phyloP scores from a whole-genome alignment of 2,797 vertebrate species.

The Anas bernieri region DNA sequence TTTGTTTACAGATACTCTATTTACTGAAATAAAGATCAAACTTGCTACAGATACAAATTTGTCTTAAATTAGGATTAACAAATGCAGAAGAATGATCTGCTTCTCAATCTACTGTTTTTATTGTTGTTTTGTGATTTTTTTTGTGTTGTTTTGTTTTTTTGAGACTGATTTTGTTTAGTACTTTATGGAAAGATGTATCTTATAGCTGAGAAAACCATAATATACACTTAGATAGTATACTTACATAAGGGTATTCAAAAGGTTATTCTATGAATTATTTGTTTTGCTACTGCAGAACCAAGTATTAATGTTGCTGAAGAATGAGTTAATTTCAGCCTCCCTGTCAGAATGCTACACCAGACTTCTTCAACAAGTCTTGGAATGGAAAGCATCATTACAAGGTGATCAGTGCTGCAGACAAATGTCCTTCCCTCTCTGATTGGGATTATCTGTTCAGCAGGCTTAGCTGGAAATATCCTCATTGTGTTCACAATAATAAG shows the following conservation, averaged over 20 bases:
- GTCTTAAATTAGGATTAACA: neutral
- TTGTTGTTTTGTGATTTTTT: neutral
- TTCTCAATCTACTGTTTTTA: neutral
- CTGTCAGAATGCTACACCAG: constrained; percentile 44
- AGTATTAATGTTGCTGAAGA: neutral
- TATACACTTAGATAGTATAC: neutral
- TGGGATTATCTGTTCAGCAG: constrained; percentile 72
- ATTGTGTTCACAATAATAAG: constrained; percentile 71
- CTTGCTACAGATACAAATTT: neutral
- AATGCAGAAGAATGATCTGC: neutral
- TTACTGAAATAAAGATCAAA: neutral
- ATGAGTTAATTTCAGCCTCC: constrained; percentile 62
- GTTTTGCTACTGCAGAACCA: constrained; percentile 31
- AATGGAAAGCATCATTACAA: constrained; percentile 34
- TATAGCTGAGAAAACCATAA: neutral
- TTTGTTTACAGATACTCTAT: neutral
- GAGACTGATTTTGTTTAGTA: neutral
- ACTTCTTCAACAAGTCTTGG: constrained; percentile 50
- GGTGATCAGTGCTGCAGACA: constrained; percentile 55
- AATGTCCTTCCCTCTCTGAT: constrained; percentile 71
- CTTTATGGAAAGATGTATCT: neutral
- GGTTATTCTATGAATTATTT: neutral
- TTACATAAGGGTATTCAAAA: neutral
- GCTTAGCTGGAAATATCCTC: constrained; percentile 73
- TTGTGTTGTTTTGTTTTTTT: neutral